Evolutionary conservation across 2,113 vertebrate genomes (phyloP).

Genomic region (Tylochromis polylepis): DNA sequence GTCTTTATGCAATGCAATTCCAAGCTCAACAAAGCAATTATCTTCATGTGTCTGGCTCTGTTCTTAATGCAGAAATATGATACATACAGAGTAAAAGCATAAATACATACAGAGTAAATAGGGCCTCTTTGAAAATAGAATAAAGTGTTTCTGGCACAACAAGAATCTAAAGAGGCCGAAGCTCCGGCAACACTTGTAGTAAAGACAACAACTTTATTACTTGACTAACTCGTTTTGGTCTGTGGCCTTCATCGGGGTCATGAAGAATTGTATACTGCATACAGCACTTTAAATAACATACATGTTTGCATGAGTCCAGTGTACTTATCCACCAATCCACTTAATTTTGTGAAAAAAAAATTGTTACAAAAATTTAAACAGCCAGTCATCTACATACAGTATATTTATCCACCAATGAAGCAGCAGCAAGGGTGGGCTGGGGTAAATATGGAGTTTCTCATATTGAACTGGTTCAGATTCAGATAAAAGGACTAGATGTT

Average conservation of each 20-base stretch:
- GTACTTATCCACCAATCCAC: neutral
- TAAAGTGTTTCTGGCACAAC: neutral
- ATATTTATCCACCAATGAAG: neutral
- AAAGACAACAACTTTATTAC: neutral
- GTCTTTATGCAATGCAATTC: neutral
- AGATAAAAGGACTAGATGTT: no score
- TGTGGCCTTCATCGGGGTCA: accelerated
- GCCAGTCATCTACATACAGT: neutral
- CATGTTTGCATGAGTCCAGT: neutral
- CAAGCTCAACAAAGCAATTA: neutral
- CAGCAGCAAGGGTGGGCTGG: neutral
- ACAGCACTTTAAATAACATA: neutral
- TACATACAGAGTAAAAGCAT: no score
- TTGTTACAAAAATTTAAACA: neutral
- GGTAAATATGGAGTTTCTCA: accelerated
- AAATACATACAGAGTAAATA: neutral
- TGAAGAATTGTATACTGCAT: neutral
- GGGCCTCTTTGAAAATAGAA: neutral
- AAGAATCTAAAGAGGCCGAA: neutral
- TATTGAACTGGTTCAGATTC: neutral
- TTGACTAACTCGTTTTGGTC: neutral
- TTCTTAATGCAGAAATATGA: neutral
- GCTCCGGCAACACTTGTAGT: neutral
- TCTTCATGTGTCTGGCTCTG: neutral
- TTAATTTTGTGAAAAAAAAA: neutral